Evolutionary conservation across 2,797 vertebrate genomes (phyloP), one percentile per base, ranked within the genome.

Genomic region (Dallia pectoralis): DNA sequence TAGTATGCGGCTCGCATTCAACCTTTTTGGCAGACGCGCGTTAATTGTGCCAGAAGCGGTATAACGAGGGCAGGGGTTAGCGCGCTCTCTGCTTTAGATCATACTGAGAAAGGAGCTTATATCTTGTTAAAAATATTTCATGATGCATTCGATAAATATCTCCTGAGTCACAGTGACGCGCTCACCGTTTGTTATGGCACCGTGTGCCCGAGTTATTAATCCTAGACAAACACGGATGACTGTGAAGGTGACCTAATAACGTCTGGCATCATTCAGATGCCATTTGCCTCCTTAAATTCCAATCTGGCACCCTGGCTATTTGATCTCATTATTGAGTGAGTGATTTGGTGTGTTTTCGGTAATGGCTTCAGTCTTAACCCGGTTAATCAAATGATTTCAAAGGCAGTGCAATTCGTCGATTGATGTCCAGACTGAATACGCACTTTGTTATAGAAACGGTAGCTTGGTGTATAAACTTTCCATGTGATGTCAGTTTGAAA

Each of bases 101-200:
- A 22, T 49, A 82, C 85, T 84, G 90, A 92, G 88, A 89, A 89
- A 87, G 89, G 88, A 91, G 88, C 90, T 90, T 87, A 89, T 87
- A 89, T 92, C 87, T 86, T 92, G 90, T 91, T 91, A 85, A 92
- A 93, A 92, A 92, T 92, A 92, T 93, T 93, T 92, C 93, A 93
- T 93, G 93, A 92, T 89, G 77, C 89, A 91, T 93, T 93, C 93
- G 93, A 93, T 93, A 93, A 93, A 93, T 92, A 89, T 89, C 93
- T 93, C 87, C 89, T 91, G 92, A 91, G 91, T 90, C 88, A 74
- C 84, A 82, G 70, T 91, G 87, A 89, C 83, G 89, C 90, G 89
- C 89, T 89, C 89, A 82, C 92, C 93, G 93, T 94, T 92, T 94
- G 93, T 89, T 92, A 80, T 81, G 81, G 84, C 87, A 86, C 88